Conservation (phyloP, 2,113 vertebrate genomes). For the Lasiurus cinereus region DNA sequence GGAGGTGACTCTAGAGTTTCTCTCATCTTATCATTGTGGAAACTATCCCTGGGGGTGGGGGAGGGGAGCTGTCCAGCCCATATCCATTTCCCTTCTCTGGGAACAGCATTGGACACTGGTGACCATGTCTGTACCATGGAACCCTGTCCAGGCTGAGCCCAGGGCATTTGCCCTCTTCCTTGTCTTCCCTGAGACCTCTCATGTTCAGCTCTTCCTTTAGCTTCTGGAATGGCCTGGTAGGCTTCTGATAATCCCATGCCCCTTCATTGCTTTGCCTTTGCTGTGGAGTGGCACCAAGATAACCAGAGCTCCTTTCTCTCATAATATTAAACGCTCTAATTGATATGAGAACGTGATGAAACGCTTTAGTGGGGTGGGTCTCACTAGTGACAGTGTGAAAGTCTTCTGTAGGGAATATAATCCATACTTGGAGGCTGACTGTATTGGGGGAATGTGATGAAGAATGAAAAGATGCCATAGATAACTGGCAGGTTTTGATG, state of each 20-base stretch:
- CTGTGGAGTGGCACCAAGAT: not conserved
- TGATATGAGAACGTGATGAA: not conserved
- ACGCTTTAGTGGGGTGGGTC: not conserved
- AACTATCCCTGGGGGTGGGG: fast-evolving
- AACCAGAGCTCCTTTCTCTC: not conserved
- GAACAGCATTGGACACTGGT: not conserved
- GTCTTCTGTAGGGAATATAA: not conserved
- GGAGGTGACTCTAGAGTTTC: not conserved
- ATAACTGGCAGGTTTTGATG: not conserved
- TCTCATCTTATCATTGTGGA: not conserved
- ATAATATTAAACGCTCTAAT: not conserved
- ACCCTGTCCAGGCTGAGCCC: not conserved
- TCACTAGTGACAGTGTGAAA: not conserved
- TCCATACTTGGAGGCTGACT: not conserved
- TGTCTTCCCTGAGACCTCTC: not conserved
- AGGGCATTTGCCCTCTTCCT: not conserved
- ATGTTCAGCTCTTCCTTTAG: not conserved
- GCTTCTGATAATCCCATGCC: not conserved
- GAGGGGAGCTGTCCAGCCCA: not conserved
- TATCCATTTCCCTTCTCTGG: not conserved
- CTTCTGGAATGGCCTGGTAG: not conserved
- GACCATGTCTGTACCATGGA: not conserved
- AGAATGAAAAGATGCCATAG: not conserved
- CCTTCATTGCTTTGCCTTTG: not conserved
- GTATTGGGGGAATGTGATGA: not conserved